Conservation (phyloP, 2,888 invertebrate species). For the Drosophila lutescens region DNA sequence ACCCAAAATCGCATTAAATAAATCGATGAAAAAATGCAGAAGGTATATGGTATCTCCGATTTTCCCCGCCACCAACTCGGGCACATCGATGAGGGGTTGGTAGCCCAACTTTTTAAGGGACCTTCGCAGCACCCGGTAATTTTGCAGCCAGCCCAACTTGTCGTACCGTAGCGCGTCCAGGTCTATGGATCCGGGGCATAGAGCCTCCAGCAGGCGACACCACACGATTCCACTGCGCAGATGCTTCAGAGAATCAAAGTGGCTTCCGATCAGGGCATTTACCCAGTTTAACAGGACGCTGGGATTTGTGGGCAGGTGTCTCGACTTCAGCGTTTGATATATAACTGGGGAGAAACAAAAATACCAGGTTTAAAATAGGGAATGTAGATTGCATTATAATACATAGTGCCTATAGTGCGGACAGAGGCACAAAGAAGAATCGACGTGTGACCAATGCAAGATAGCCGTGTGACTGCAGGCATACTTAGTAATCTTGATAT, state of each 20-base stretch:
- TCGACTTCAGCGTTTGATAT: background rate
- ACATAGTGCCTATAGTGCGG: too few species aligned
- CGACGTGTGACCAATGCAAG: too few species aligned
- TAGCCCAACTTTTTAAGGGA: background rate
- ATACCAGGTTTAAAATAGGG: background rate
- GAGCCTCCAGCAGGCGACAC: background rate
- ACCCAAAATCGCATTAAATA: background rate
- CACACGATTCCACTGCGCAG: background rate
- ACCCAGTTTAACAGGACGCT: slow-evolving; percentile 1
- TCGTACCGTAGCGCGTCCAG: background rate
- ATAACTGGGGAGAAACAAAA: background rate
- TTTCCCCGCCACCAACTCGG: background rate
- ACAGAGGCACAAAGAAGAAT: too few species aligned
- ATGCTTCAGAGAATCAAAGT: background rate
- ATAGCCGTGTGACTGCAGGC: too few species aligned
- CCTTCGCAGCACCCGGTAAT: background rate
- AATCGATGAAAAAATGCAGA: background rate
- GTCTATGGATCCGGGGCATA: background rate
- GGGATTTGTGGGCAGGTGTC: background rate
- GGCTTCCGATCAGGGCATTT: background rate
- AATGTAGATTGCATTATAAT: too few species aligned
- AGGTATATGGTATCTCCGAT: background rate
- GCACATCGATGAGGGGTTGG: background rate
- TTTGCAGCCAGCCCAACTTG: background rate
- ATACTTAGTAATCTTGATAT: too few species aligned